Evolutionary conservation across 1,140 invertebrate species (phyloP).

Genomic region (Drosophila nebulosa): DNA sequence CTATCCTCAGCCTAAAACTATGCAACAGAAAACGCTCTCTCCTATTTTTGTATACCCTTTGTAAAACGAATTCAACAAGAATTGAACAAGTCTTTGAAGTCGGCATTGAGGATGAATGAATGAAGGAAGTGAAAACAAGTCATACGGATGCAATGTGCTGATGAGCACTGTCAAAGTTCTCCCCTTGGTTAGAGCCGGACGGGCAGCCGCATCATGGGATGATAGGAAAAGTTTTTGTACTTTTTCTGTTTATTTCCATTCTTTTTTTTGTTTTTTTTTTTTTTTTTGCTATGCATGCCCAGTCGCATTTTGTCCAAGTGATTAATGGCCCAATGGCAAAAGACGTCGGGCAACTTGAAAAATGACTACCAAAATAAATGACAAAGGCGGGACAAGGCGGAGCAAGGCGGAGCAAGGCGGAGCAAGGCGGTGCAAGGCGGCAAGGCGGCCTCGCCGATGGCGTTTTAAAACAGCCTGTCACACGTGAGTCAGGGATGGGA

Average conservation of each 20-base stretch:
- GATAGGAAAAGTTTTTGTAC: background rate
- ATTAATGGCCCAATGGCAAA: constrained; percentile 65
- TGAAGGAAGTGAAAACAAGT: too few relatives aligned
- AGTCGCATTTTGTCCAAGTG: constrained; percentile 65
- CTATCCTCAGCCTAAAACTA: constrained; percentile 25
- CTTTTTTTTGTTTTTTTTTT: constrained; percentile 31
- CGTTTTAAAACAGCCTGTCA: constrained; percentile 69
- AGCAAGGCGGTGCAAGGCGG: constrained; percentile 18
- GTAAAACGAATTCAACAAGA: background rate
- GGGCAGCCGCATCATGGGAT: constrained; percentile 33
- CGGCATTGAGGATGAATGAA: background rate
- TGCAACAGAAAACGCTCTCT: constrained; percentile 26
- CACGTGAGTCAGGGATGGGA: constrained; percentile 35
- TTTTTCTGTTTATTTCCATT: background rate
- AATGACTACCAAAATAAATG: constrained; percentile 73
- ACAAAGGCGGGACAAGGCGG: constrained; percentile 22
- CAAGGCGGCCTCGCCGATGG: constrained; percentile 41
- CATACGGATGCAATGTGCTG: background rate
- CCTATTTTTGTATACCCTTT: background rate
- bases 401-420: constrained; percentile 18
- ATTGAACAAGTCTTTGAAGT: too few relatives aligned
- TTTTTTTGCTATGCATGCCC: constrained; percentile 33
- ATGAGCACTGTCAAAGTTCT: background rate
- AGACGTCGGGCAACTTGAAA: constrained; percentile 77
- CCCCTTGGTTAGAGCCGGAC: constrained; percentile 7